Percentiles rank a stretch among this genome's conserved stretches.
These are phyloP conservation scores for Eilema caniola DNA, from an alignment of 2,888 invertebrate genomes.

Conservation along the genomic window DNA sequence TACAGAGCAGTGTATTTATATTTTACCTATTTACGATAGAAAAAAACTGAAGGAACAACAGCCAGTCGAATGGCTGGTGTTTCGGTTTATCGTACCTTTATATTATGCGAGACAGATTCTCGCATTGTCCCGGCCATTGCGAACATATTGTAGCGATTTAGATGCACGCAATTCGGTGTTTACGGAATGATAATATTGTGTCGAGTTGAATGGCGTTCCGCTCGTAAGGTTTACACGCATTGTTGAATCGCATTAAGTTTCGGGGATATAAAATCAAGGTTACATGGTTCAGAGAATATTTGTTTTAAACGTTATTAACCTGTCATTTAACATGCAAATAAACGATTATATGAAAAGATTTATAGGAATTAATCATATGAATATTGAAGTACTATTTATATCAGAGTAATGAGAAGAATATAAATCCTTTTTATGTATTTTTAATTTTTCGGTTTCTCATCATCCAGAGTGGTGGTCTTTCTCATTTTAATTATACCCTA, in stretches of 20 bases:
- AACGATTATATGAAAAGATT: too few relatives aligned
- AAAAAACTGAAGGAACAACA: not conserved
- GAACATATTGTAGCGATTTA: not conserved
- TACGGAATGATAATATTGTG: not conserved
- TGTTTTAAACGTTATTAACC: not conserved
- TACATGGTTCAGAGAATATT: not conserved
- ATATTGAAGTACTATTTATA: too few relatives aligned
- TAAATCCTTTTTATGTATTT: too few relatives aligned
- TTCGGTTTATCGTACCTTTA: slow-evolving; percentile 1
- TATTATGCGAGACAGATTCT: slow-evolving; percentile 1
- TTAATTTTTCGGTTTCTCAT: too few relatives aligned
- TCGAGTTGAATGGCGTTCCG: not conserved
- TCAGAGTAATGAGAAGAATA: too few relatives aligned
- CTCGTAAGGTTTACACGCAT: not conserved
- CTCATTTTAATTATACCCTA: too few relatives aligned
- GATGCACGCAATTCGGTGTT: not conserved
- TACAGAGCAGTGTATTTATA: not conserved
- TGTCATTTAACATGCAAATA: too few relatives aligned
- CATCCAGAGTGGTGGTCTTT: too few relatives aligned
- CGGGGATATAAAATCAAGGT: not conserved
- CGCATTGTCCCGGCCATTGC: not conserved
- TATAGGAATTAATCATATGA: too few relatives aligned
- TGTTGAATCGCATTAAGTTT: not conserved
- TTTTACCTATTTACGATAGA: not conserved
- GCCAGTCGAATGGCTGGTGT: not conserved